Percentiles rank a stretch among this genome's conserved stretches.
These are phyloP conservation scores for Eubasilissa splendida DNA, from an alignment of 2,888 invertebrate species.

Conservation along the genomic window DNA sequence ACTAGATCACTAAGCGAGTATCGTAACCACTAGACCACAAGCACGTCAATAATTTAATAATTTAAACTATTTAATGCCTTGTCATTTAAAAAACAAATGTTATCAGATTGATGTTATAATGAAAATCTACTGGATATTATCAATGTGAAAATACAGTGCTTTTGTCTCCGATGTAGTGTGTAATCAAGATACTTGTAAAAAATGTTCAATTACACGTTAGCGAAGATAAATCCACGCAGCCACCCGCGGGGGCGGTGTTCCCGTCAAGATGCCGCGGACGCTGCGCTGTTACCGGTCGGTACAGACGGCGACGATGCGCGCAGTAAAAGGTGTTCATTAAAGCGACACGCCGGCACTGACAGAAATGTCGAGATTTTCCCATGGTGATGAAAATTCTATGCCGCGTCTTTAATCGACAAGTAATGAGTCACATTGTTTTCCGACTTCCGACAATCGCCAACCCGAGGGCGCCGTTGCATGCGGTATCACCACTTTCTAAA, in stretches of 20 bases:
- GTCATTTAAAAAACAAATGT: no score
- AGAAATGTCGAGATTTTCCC: conserved; percentile 27
- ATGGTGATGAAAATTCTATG: conserved; percentile 28
- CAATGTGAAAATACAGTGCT: no score
- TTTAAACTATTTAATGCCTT: no score
- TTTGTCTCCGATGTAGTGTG: no score
- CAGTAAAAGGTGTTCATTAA: conserved; percentile 32
- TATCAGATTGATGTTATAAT: no score
- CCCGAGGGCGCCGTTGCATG: not conserved
- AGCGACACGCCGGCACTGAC: not conserved
- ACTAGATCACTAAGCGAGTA: no score
- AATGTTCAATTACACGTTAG: not conserved
- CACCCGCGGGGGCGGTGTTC: not conserved
- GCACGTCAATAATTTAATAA: no score
- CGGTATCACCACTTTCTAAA: no score
- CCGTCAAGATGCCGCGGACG: not conserved
- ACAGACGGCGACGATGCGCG: not conserved
- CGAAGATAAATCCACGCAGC: conserved; percentile 16
- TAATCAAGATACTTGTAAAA: no score
- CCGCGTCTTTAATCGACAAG: conserved; percentile 32
- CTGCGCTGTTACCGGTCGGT: not conserved
- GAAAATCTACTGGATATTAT: no score
- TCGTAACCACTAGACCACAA: no score
- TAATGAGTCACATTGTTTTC: conserved; percentile 31
- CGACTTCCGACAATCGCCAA: conserved; percentile 8